Conservation (phyloP, 2,888 invertebrate species). For the Formica aserva region DNA sequence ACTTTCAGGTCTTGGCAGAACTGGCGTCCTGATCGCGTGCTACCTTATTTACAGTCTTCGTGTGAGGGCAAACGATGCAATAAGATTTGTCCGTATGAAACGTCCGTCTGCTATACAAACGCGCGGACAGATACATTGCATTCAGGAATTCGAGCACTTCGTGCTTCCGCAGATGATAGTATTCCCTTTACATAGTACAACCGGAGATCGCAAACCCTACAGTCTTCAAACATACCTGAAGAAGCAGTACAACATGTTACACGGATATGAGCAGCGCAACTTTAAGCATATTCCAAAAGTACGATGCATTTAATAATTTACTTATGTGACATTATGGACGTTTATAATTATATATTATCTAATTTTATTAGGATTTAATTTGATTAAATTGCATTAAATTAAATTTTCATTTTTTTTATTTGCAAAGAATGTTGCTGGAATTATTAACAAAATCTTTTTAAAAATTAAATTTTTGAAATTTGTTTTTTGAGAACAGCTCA, state of each 20-base stretch:
- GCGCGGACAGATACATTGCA: constrained; percentile 92
- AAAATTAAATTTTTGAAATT: not conserved
- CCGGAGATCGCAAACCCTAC: constrained; percentile 75
- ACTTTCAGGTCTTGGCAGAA: constrained; percentile 91
- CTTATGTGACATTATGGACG: not conserved
- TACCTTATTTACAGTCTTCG: constrained; percentile 93
- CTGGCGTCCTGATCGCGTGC: constrained; percentile 95
- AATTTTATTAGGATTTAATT: not conserved
- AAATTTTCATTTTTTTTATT: not conserved
- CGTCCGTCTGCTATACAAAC: constrained; percentile 94
- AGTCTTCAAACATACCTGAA: constrained; percentile 90
- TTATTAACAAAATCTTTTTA: constrained; percentile 8
- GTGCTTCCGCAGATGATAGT: constrained; percentile 92
- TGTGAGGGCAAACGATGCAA: constrained; percentile 92
- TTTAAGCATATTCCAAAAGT: constrained; percentile 93
- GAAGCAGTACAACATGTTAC: constrained; percentile 90
- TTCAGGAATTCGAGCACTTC: constrained; percentile 93
- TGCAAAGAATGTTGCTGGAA: not conserved
- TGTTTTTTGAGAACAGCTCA: not conserved
- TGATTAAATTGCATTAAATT: not conserved
- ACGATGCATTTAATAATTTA: not conserved
- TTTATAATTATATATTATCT: not conserved
- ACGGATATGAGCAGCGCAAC: constrained; percentile 92
- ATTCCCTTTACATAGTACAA: constrained; percentile 89
- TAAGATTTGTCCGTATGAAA: constrained; percentile 91